Percentiles rank a stretch among this genome's conserved stretches.
phyloP scores from a whole-genome alignment of 1,140 invertebrate genomes.

The Calephelis nemesis region DNA sequence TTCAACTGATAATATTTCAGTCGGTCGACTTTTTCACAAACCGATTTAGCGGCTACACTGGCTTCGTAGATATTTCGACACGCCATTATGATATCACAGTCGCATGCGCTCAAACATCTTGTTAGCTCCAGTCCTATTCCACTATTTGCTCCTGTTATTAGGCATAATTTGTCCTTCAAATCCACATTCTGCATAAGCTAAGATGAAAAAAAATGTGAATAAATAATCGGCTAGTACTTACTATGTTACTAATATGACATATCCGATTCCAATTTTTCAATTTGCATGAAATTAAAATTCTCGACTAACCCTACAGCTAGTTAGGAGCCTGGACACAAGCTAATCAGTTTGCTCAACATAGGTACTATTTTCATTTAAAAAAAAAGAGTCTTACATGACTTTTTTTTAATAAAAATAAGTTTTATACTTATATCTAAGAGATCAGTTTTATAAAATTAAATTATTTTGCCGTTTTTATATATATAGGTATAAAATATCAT shows the following conservation, averaged over 20 bases:
- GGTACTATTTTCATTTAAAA: no score
- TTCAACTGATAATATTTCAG: constrained; percentile 7
- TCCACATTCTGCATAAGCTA: constrained; percentile 69
- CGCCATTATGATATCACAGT: constrained; percentile 83
- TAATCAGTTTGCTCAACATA: no score
- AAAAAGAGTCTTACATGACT: no score
- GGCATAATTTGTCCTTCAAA: constrained; percentile 87
- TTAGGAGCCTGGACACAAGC: no score
- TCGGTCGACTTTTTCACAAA: constrained; percentile 27
- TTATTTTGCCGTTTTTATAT: no score
- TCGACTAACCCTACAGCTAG: no score
- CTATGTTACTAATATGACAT: not conserved
- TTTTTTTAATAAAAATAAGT: no score
- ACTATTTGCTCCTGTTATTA: constrained; percentile 94
- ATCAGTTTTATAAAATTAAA: no score
- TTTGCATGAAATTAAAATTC: no score
- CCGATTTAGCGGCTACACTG: constrained; percentile 41
- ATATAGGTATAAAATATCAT: no score
- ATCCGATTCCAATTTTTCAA: not conserved
- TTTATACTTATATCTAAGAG: no score
- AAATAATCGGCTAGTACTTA: not conserved
- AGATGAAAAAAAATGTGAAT: not conserved
- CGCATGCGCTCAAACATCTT: constrained; percentile 88
- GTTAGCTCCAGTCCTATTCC: constrained; percentile 97
- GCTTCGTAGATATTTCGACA: constrained; percentile 63